phyloP scores from a whole-genome alignment of 1,140 invertebrate species.

The Micrasema minimum region DNA sequence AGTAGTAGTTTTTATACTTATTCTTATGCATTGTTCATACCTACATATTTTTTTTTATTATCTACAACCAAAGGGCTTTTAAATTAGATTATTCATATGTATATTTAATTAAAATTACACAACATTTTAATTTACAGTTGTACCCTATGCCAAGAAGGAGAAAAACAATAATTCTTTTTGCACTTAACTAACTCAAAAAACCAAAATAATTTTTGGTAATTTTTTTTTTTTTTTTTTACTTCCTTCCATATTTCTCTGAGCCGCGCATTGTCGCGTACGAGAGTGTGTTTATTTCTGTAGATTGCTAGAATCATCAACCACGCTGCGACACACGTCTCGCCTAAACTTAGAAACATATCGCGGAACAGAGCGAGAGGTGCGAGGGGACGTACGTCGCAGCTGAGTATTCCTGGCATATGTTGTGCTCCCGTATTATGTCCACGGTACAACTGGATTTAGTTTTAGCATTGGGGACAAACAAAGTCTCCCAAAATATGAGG shows the following conservation, averaged over 20 bases:
- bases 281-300: slow-evolving; percentile 36
- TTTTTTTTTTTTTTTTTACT: background rate
- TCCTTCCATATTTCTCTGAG: slow-evolving; percentile 3
- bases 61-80: too few relatives aligned
- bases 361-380: background rate
- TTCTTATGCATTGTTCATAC: too few relatives aligned
- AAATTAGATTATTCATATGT: too few relatives aligned
- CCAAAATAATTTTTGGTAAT: background rate
- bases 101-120: too few relatives aligned
- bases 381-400: background rate
- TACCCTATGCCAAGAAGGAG: too few relatives aligned
- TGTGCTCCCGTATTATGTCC: slow-evolving; percentile 37
- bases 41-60: too few relatives aligned
- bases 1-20: too few relatives aligned
- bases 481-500: too few relatives aligned
- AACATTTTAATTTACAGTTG: too few relatives aligned
- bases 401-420: slow-evolving; percentile 18
- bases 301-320: background rate
- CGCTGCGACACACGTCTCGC: slow-evolving; percentile 19
- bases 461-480: slow-evolving; percentile 33
- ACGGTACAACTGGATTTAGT: slow-evolving; percentile 32
- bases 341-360: background rate
- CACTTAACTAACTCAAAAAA: too few relatives aligned
- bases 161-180: too few relatives aligned
- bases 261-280: slow-evolving; percentile 12